Evolutionary conservation across 1,140 invertebrate species (phyloP).

Genomic region (Lucilia sericata): DNA sequence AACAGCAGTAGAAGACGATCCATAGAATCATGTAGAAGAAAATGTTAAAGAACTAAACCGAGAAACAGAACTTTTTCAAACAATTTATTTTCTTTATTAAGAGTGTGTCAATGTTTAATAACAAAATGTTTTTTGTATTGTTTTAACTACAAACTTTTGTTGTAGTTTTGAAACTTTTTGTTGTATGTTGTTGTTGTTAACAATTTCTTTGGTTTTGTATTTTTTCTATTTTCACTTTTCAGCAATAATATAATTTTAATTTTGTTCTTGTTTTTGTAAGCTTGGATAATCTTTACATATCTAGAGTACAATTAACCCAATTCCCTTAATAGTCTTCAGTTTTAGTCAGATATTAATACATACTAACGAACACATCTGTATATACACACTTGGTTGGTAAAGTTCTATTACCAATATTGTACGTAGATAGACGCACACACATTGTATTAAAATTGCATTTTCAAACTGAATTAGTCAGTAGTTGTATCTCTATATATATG

Average conservation of each 20-base stretch:
- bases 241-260: not conserved
- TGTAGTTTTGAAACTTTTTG: not conserved
- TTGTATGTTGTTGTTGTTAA: not conserved
- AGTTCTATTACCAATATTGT: too few relatives aligned
- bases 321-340: conserved; percentile 15
- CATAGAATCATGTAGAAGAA: too few relatives aligned
- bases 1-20: too few relatives aligned
- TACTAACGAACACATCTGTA: too few relatives aligned
- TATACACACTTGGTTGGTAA: too few relatives aligned
- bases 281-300: conserved; percentile 1
- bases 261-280: not conserved
- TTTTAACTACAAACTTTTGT: not conserved
- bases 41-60: too few relatives aligned
- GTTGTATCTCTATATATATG: too few relatives aligned
- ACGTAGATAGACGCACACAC: too few relatives aligned
- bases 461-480: not conserved
- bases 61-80: too few relatives aligned
- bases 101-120: not conserved
- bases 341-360: not conserved
- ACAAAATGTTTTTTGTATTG: not conserved
- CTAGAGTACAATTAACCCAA: conserved; percentile 18
- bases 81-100: not conserved
- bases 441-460: too few relatives aligned
- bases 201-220: not conserved
- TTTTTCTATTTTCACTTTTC: not conserved